phyloP scores from a whole-genome alignment of 1,140 invertebrate species.

The Oryzaephilus surinamensis region DNA sequence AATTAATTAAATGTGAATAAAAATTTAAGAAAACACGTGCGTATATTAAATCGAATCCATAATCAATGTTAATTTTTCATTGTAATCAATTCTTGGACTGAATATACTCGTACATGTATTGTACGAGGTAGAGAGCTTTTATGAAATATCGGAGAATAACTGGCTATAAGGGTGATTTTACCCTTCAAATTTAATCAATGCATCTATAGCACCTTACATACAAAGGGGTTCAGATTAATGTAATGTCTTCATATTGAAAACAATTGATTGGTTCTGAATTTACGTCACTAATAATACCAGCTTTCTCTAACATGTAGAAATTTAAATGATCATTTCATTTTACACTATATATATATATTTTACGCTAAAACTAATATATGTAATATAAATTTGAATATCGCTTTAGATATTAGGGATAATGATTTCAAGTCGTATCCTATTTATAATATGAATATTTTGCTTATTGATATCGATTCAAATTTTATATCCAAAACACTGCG shows the following conservation, averaged over 20 bases:
- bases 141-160: too few relatives aligned
- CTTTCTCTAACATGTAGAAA: neutral
- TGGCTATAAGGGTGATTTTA: conserved; percentile 12
- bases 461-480: too few relatives aligned
- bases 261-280: conserved; percentile 21
- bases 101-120: neutral
- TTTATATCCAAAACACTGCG: too few relatives aligned
- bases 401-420: neutral
- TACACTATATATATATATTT: conserved; percentile 9
- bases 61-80: too few relatives aligned
- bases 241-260: conserved; percentile 18
- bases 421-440: too few relatives aligned
- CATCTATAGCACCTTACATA: conserved; percentile 15
- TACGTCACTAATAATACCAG: too few relatives aligned
- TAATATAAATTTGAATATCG: neutral
- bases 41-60: too few relatives aligned
- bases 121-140: neutral
- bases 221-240: conserved; percentile 18
- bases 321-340: conserved; percentile 7
- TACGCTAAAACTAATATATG: too few relatives aligned
- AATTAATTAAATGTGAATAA: too few relatives aligned
- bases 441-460: too few relatives aligned
- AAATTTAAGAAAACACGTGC: too few relatives aligned
- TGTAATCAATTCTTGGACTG: too few relatives aligned
- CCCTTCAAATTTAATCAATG: conserved; percentile 11